Evolutionary conservation across 1,140 invertebrate genomes (phyloP).

Genomic region (Drosophila subobscura): DNA sequence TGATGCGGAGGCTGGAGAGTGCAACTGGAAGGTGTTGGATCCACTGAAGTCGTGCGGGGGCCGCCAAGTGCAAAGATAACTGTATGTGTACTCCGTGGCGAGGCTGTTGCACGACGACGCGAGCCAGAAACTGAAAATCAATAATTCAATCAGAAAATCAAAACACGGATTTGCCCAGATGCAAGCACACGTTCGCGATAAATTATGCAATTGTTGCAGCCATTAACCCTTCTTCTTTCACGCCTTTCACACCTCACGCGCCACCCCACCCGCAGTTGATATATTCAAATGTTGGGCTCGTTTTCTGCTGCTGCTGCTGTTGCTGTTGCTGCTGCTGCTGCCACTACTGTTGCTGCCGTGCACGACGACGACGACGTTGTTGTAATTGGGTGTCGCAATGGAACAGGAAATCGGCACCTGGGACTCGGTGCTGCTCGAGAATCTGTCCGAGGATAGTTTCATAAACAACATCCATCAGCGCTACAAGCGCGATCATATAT

Average conservation of each 20-base stretch:
- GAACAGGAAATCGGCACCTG: constrained; percentile 87
- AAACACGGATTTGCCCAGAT: constrained; percentile 69
- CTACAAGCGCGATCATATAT: constrained; percentile 91
- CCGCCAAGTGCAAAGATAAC: not conserved
- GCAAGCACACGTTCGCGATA: constrained; percentile 54
- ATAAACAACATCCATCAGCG: constrained; percentile 90
- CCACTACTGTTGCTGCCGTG: constrained; percentile 37
- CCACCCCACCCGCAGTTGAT: constrained; percentile 47
- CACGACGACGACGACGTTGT: constrained; percentile 33
- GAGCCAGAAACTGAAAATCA: constrained; percentile 73
- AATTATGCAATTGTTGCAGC: constrained; percentile 73
- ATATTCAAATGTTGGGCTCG: constrained; percentile 62
- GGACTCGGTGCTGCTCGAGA: constrained; percentile 90
- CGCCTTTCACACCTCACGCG: constrained; percentile 6
- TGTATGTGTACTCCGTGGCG: constrained; percentile 14
- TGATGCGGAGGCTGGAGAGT: not conserved
- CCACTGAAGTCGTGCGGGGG: not conserved
- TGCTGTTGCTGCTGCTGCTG: constrained; percentile 41
- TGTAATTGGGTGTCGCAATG: constrained; percentile 59
- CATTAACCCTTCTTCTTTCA: constrained; percentile 13
- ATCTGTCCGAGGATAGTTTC: constrained; percentile 90
- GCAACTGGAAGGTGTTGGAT: not conserved
- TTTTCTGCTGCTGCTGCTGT: constrained; percentile 31
- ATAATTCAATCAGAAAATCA: constrained; percentile 81
- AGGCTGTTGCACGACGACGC: constrained; percentile 47